These are phyloP conservation scores for Diloba caeruleocephala DNA, from an alignment of 2,888 invertebrate genomes.

Conservation along the genomic window DNA sequence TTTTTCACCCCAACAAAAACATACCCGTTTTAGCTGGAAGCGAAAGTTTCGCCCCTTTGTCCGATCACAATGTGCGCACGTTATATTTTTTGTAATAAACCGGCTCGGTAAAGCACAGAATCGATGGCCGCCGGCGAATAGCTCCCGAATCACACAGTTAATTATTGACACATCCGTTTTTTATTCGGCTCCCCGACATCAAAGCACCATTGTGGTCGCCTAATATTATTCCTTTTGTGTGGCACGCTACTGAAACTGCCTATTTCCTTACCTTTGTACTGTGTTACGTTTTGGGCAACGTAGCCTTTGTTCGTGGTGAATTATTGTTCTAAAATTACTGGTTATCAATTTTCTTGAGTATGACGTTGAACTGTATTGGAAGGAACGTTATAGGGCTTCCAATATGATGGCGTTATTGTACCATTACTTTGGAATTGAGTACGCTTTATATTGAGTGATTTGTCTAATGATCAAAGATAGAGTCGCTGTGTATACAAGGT, in stretches of 20 bases:
- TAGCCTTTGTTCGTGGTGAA: constrained; percentile 63
- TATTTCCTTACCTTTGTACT: constrained; percentile 82
- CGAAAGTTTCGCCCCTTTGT: constrained; percentile 75
- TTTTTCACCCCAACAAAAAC: constrained; percentile 87
- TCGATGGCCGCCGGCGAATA: constrained; percentile 82
- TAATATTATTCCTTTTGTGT: constrained; percentile 77
- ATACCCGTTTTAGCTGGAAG: constrained; percentile 65
- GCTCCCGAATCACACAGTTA: constrained; percentile 84
- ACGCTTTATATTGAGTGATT: constrained; percentile 12
- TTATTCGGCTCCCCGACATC: constrained; percentile 68
- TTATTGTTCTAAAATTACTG: constrained; percentile 66
- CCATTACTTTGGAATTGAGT: constrained; percentile 10
- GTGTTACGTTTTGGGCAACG: constrained; percentile 60
- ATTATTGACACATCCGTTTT: constrained; percentile 89
- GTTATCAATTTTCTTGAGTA: constrained; percentile 65
- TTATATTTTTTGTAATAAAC: constrained; percentile 74
- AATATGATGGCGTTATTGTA: constrained; percentile 18
- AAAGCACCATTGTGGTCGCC: constrained; percentile 74
- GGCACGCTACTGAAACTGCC: constrained; percentile 68
- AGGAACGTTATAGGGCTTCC: constrained; percentile 29
- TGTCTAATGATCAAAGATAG: constrained; percentile 30
- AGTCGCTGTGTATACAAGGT: neutral
- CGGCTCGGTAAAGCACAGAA: constrained; percentile 67
- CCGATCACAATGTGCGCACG: constrained; percentile 74
- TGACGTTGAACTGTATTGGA: constrained; percentile 33